Evolutionary conservation across 2,113 vertebrate genomes (phyloP).

Genomic region (Haliaeetus leucogaster): DNA sequence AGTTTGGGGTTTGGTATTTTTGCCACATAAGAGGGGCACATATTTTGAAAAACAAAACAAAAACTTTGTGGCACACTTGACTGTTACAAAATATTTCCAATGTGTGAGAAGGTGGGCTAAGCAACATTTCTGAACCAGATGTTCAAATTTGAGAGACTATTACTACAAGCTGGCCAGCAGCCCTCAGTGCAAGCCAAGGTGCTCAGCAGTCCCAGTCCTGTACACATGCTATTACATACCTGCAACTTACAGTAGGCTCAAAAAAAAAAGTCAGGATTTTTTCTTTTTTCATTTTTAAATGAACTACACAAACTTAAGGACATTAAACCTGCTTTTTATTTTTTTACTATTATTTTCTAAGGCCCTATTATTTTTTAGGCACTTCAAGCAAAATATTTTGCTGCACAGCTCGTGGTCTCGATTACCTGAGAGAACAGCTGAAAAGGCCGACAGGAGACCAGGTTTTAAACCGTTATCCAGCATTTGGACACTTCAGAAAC

Average conservation of each 20-base stretch:
- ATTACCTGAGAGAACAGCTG: background rate
- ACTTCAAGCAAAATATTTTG: background rate
- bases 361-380: too few species aligned
- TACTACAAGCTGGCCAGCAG: background rate
- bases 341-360: background rate
- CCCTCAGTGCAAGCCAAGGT: background rate
- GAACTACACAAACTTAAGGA: background rate
- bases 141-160: background rate
- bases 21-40: accelerated
- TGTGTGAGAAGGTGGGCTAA: background rate
- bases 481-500: background rate
- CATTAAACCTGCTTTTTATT: background rate
- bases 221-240: accelerated
- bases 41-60: background rate
- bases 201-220: background rate
- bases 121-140: background rate
- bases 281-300: background rate
- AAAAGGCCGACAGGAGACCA: background rate
- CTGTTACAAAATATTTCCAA: background rate
- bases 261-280: background rate
- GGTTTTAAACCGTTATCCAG: background rate
- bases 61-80: background rate
- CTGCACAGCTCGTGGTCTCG: background rate
- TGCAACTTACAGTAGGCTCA: background rate
- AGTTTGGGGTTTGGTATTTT: background rate